Evolutionary conservation across 2,113 vertebrate species (phyloP).

Genomic region (Globicephala melas): DNA sequence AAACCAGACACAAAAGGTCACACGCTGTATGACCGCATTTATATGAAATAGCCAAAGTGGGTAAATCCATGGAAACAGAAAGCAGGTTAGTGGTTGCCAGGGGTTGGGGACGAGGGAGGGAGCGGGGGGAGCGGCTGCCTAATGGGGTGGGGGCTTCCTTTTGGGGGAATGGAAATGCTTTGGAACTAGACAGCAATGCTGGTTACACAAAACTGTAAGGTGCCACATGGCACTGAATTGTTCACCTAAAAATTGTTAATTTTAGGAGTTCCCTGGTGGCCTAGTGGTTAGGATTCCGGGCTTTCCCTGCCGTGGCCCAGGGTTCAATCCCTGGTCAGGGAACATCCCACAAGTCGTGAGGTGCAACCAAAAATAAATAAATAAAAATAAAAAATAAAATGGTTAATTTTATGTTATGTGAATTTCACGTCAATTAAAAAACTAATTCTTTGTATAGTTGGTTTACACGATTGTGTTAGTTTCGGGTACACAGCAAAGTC

Average conservation of each 20-base stretch:
- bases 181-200: not conserved
- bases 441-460: not conserved
- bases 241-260: not conserved
- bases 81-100: not conserved
- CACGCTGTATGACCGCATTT: not conserved
- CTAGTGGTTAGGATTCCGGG: not conserved
- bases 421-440: not conserved
- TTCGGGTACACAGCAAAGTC: not conserved
- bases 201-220: not conserved
- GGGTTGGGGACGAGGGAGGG: too few species aligned
- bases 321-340: not conserved
- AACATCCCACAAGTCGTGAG: not conserved
- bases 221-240: not conserved
- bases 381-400: too few species aligned
- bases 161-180: not conserved
- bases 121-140: rapidly evolving
- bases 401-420: not conserved
- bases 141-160: not conserved
- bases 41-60: not conserved
- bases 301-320: not conserved
- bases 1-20: not conserved
- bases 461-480: not conserved
- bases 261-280: not conserved
- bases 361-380: not conserved
- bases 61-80: not conserved